Conservation (phyloP, 2,888 invertebrate genomes). For the Euproctis similis region DNA sequence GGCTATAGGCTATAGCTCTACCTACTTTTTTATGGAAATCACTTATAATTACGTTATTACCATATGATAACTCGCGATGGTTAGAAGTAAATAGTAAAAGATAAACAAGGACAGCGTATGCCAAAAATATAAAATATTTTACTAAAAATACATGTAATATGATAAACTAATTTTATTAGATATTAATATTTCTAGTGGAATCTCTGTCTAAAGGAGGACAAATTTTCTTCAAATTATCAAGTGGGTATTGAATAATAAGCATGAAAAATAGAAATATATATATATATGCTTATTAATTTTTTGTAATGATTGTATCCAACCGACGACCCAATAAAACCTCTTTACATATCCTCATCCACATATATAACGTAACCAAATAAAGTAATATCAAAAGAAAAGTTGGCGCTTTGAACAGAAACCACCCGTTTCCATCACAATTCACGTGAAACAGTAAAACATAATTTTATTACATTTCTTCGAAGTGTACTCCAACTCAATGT, state of each 20-base stretch:
- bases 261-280: conserved; percentile 4
- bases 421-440: conserved; percentile 34
- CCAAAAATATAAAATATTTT: no score
- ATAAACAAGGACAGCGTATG: no score
- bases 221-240: no score
- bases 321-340: conserved; percentile 35
- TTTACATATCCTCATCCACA: conserved; percentile 34
- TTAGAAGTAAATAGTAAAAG: no score
- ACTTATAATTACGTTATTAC: no score
- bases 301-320: conserved; percentile 21
- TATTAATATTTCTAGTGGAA: no score
- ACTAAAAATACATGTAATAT: no score
- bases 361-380: conserved; percentile 40
- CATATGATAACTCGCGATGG: no score
- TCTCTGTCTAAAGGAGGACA: no score
- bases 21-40: no score
- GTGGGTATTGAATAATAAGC: not conserved
- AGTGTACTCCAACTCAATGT: conserved; percentile 23
- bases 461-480: conserved; percentile 43
- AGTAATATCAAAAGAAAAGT: conserved; percentile 53
- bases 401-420: conserved; percentile 32
- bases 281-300: conserved; percentile 31
- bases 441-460: conserved; percentile 35
- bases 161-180: no score
- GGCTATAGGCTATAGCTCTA: no score